phyloP scores from a whole-genome alignment of 35 echinoderm and acorn worm species.

The Chiridota heheva region DNA sequence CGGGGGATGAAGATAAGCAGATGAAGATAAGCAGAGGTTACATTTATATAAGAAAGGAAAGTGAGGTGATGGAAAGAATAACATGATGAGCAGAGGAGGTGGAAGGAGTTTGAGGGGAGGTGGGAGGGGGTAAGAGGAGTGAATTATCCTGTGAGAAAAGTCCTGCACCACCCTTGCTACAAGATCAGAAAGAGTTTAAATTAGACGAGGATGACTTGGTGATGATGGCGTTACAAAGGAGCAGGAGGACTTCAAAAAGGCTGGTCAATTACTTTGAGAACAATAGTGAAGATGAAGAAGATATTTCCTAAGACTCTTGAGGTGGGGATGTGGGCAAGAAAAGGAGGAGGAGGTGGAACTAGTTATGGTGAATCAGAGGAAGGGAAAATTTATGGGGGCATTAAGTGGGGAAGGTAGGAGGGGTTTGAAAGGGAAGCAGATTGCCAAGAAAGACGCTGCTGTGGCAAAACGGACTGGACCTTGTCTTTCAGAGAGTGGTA shows the following conservation, averaged over 20 bases:
- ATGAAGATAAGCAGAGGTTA: too few species aligned
- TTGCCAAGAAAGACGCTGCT: background rate
- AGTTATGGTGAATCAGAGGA: background rate
- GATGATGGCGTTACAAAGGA: too few species aligned
- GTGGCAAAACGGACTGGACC: constrained; percentile 7
- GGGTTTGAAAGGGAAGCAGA: background rate
- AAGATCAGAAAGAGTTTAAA: too few species aligned
- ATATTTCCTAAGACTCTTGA: background rate
- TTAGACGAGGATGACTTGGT: too few species aligned
- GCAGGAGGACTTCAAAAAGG: too few species aligned
- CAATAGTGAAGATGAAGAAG: too few species aligned
- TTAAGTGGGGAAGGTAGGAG: constrained; percentile 18
- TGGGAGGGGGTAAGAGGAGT: too few species aligned
- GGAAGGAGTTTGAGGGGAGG: constrained; percentile 5
- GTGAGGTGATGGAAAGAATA: background rate
- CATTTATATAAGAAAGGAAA: too few species aligned
- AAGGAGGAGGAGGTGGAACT: constrained; percentile 12
- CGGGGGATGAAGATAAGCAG: background rate
- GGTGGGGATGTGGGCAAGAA: background rate
- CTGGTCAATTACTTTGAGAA: too few species aligned
- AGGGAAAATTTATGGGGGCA: background rate
- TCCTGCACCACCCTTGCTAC: too few species aligned
- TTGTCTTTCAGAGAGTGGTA: constrained; percentile 54
- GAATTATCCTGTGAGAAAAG: too few species aligned
- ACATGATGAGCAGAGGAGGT: background rate